Base-by-base conservation (phyloP, 2,888 invertebrate genomes). In the Thalpophila matura region DNA sequence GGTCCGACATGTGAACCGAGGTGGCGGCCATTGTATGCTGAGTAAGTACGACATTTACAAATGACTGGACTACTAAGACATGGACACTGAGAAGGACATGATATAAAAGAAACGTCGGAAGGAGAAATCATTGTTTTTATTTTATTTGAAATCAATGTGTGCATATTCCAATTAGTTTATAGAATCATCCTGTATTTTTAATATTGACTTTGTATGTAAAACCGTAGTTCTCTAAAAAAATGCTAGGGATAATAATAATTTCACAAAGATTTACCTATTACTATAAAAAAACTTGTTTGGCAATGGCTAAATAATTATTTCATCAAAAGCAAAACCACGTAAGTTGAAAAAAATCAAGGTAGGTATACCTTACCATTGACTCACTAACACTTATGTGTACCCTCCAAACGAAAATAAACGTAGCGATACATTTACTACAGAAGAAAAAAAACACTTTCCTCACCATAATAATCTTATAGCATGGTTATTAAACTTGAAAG, bases 1-100 rank as follows among this genome's bases (percentile, higher is more conserved):
- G 93, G 90, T 89, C 89, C 77, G 86, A 86, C 91, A 92, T 94
- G 94, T 91, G 95, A 95, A 94, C 89, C 85, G 86, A 88, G 86
- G 84, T 86, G 89, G 91, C 85, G 82, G 90, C 93, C 91, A 93
- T 94, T 94, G 93, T 94, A 86, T 89, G 82, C 79, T 80, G 86
- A 80, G 90, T 90, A 90, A 93, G 92, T 92, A 94, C 89, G 89
- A 89, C 87, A 85, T 88, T 86, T 91, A 90, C 86, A 90, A 92
- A 91, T 90, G 89, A 88, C 84, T 84, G 74, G 72, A 79, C 85
- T 83, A 79, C 81, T 81, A 70, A 77, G 84, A 87, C 85, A 73
- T 87, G 85, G 88, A 90, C 83, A 89, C 87, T 82, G 89, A 89
- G 86, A 86, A 85, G 86, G 88, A 86, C 83, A 84, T 33, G 45